Evolutionary conservation across 1,140 invertebrate species (phyloP).

Genomic region (Drosophila pallidifrons): DNA sequence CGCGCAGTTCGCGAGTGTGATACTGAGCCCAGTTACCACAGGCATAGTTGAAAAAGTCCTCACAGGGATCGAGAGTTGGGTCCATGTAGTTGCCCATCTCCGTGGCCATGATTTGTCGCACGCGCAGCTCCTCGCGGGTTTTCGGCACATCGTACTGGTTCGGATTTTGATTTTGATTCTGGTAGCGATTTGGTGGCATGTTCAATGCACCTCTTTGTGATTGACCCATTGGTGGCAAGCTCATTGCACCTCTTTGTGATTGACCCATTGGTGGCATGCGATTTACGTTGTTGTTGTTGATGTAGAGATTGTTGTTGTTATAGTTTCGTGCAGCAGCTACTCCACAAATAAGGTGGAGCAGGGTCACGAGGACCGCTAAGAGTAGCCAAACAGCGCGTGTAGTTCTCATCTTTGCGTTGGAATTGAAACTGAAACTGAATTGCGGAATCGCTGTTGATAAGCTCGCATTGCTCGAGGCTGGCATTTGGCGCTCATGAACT

Average conservation of each 20-base stretch:
- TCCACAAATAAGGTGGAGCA: background rate
- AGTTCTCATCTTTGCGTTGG: slow-evolving; percentile 64
- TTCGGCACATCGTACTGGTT: slow-evolving; percentile 21
- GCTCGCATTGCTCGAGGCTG: slow-evolving; percentile 2
- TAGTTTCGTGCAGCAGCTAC: background rate
- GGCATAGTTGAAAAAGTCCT: slow-evolving; percentile 92
- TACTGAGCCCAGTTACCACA: slow-evolving; percentile 86
- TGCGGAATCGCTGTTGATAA: slow-evolving; percentile 34
- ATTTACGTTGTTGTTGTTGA: slow-evolving; percentile 19
- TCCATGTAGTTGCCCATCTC: slow-evolving; percentile 93
- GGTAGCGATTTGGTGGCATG: background rate
- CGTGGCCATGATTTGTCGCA: slow-evolving; percentile 65
- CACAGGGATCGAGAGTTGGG: slow-evolving; percentile 90
- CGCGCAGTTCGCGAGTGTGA: slow-evolving; percentile 49
- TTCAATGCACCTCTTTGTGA: background rate
- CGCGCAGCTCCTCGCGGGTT: slow-evolving; percentile 42
- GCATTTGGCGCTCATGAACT: slow-evolving; percentile 62
- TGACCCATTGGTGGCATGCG: slow-evolving; percentile 27
- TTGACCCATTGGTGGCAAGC: background rate
- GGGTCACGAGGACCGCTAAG: slow-evolving; percentile 9
- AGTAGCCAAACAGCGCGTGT: slow-evolving; percentile 35
- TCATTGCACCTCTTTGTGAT: background rate
- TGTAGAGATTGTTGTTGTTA: background rate
- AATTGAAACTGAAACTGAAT: slow-evolving; percentile 55
- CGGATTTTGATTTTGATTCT: background rate